Percentiles rank a stretch among this genome's conserved stretches.
These are phyloP conservation scores for Sarcophaga peregrina DNA, from an alignment of 1,140 invertebrate species.

Conservation along the genomic window DNA sequence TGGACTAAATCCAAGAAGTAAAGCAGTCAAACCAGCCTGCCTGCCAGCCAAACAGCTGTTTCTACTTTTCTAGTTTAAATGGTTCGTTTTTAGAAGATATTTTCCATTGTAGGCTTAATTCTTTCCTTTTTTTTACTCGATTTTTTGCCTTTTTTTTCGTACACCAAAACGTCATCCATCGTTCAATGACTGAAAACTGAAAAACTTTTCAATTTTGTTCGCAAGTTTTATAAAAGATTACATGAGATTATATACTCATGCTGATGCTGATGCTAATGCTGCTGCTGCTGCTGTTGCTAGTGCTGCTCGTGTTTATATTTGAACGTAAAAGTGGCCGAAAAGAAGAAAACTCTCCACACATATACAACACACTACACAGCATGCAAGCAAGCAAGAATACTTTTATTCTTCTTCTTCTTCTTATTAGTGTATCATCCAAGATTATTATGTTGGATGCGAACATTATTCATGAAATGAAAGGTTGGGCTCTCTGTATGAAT, in stretches of 20 bases:
- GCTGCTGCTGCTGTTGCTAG: too few relatives aligned
- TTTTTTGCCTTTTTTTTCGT: not conserved
- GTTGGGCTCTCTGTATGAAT: not conserved
- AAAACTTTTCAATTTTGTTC: slow-evolving; percentile 6
- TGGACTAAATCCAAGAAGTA: not conserved
- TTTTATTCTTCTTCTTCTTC: not conserved
- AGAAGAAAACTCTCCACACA: not conserved
- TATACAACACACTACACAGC: too few relatives aligned
- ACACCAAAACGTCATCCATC: not conserved
- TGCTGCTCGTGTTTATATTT: not conserved
- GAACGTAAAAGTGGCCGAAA: not conserved
- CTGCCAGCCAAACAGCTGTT: not conserved
- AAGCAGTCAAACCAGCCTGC: not conserved
- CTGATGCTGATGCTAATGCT: too few relatives aligned
- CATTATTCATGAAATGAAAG: too few relatives aligned
- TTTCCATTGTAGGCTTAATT: not conserved
- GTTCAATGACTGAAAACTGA: slow-evolving; percentile 4
- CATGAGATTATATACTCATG: slow-evolving; percentile 1
- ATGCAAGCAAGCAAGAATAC: too few relatives aligned
- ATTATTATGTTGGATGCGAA: not conserved
- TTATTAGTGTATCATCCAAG: not conserved
- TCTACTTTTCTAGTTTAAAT: not conserved
- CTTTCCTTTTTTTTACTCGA: not conserved
- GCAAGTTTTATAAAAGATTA: slow-evolving; percentile 23
- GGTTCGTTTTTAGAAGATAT: not conserved